Conservation (phyloP, 2,113 vertebrate species). For the Pteropus alecto region DNA sequence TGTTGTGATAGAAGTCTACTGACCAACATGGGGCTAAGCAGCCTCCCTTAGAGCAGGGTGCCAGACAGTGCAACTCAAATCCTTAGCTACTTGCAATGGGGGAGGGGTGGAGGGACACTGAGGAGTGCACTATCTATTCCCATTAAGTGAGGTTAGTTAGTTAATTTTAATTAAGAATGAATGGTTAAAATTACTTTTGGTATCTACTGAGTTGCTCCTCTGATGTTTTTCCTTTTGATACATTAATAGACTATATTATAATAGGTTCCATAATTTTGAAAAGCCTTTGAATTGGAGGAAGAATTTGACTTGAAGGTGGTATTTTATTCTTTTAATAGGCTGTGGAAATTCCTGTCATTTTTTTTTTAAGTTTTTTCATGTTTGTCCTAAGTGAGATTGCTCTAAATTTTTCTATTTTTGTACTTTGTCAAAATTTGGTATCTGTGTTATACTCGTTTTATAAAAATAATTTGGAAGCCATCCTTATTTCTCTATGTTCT, state of each 20-base stretch:
- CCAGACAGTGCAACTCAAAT: not conserved
- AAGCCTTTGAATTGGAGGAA: not conserved
- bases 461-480: conserved; percentile 53
- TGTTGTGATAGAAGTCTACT: not conserved
- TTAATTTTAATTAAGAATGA: not conserved
- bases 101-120: not conserved
- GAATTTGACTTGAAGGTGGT: not conserved
- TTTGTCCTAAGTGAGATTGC: not conserved
- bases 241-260: not conserved
- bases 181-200: not conserved
- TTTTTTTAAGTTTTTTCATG: not conserved
- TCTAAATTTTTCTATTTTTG: conserved; percentile 44
- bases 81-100: not conserved
- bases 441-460: conserved; percentile 17
- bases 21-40: not conserved
- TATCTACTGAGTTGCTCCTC: not conserved
- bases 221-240: not conserved
- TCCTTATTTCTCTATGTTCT: conserved; percentile 32
- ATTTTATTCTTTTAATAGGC: not conserved
- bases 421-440: conserved; percentile 41
- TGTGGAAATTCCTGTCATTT: not conserved
- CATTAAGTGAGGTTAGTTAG: not conserved
- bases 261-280: not conserved
- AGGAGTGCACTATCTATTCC: not conserved
- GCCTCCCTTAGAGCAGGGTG: not conserved